A percentile compares a stretch with the other conserved stretches of the same genome.
These are phyloP conservation scores for Seira ritae DNA, from an alignment of 2,888 invertebrate genomes.

Conservation along the genomic window DNA sequence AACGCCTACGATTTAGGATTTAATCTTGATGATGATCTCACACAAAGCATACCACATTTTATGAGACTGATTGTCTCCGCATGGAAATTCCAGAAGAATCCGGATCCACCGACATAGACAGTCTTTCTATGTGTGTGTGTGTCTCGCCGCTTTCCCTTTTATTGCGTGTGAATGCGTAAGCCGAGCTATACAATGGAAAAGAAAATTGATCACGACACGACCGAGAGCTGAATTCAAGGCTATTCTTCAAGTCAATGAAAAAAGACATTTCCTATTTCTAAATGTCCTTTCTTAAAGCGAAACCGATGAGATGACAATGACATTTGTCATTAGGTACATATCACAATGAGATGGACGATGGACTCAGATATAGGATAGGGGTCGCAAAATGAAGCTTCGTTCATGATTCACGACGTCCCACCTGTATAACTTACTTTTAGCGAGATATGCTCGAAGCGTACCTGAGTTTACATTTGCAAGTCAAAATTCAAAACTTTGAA, in stretches of 20 bases:
- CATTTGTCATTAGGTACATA: constrained; percentile 27
- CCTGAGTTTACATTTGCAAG: no score
- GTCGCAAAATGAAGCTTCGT: no score
- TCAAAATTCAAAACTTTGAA: no score
- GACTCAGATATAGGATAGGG: no score
- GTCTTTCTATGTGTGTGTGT: no score
- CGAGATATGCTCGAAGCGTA: no score
- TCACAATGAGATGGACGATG: no score
- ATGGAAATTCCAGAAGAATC: neutral
- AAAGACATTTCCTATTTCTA: constrained; percentile 1
- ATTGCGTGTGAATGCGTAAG: constrained; percentile 13
- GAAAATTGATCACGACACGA: neutral
- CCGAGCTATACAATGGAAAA: neutral
- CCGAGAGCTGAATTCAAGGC: neutral
- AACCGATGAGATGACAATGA: constrained; percentile 25
- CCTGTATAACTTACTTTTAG: no score
- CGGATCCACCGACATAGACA: no score
- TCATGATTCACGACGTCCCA: no score
- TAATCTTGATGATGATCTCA: constrained; percentile 14
- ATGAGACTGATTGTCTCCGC: constrained; percentile 8
- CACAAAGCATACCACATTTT: neutral
- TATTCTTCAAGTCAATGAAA: neutral
- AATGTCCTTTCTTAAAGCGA: neutral
- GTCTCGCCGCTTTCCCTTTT: neutral
- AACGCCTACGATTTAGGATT: neutral